Evolutionary conservation across 2,113 vertebrate species (phyloP), one percentile per base, ranked within the genome.

Genomic region (Phrynosoma platyrhinos): DNA sequence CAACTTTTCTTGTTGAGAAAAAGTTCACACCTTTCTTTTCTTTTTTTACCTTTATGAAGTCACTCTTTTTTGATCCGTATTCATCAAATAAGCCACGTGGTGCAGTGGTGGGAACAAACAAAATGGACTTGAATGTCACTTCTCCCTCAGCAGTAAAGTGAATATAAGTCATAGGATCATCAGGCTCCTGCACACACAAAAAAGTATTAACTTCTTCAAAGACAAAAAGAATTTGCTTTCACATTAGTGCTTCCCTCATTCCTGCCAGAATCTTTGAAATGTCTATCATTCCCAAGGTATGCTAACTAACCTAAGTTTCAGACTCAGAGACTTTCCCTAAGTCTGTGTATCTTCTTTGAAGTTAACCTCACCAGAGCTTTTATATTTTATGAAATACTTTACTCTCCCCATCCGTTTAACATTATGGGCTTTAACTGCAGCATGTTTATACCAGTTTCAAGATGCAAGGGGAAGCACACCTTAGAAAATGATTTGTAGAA

Each of bases 401-500:
- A 62, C 16, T 4, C 9, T 4, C 40, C 6, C 62, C n/a, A 36
- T 20, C 42, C 21, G 21, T 9, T 9, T 69, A 53, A 13, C 2
- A 7, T 9, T 25, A 79, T 77, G 10, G 27, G 9, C 42, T 64
- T 23, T 52, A 21, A 68, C 4, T 47, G 16, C 42, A 23, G 8
- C 23, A 18, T 32, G 2, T 52, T 1, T 30, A 30, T 12, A 72
- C 53, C 30, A 42, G 16, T 42, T 25, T 47, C 23, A 72, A 74
- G 16, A 40, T 72, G 2, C 5, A 80, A 87, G 9, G 55, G 14
- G 32, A 72, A 76, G 20, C 76, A 89, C 93, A 99, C 98, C 98
- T 98, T 98, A 40, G 98, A 99, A 95, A 99, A 99, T 20, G 98
- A 98, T 95, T 99, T 99, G 96, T 99, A 99, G 95, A 99, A 99